Conservation (phyloP, 2,113 vertebrate genomes). For the Myrmophylax atrothorax region DNA sequence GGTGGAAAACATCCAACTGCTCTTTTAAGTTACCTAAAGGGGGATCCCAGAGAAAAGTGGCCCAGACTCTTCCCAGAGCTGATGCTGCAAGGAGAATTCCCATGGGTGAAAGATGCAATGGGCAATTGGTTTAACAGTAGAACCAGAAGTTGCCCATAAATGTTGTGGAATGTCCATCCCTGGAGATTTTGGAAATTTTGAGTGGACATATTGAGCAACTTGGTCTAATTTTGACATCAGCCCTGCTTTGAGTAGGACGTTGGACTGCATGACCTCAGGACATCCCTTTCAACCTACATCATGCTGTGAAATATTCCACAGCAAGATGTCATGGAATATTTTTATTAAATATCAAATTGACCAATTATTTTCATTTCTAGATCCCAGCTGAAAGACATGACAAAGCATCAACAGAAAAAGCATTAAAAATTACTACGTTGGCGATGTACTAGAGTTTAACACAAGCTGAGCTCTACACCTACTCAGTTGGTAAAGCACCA, state of each 20-base stretch:
- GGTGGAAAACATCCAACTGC: not conserved
- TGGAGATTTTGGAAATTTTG: not conserved
- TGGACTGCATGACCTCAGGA: not conserved
- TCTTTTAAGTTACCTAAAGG: not conserved
- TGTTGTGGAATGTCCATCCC: not conserved
- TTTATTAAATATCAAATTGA: not conserved
- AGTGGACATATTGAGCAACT: not conserved
- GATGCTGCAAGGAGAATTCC: not conserved
- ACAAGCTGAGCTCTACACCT: not conserved
- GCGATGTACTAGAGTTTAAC: not conserved
- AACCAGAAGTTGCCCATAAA: not conserved
- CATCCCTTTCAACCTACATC: not conserved
- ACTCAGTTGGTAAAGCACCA: not conserved
- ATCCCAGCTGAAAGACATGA: not conserved
- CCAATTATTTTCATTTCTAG: not conserved
- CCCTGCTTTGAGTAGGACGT: not conserved
- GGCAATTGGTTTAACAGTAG: not conserved
- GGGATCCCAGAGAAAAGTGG: not conserved
- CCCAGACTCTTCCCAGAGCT: not conserved
- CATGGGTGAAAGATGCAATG: not conserved
- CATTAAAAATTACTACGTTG: not conserved
- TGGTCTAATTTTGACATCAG: conserved; percentile 32
- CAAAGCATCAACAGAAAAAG: not conserved
- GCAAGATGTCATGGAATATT: not conserved
- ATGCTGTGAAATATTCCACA: not conserved